Base-by-base conservation (phyloP, 2,888 invertebrate genomes). In the Pseudococcus jackbeardsleyi region DNA sequence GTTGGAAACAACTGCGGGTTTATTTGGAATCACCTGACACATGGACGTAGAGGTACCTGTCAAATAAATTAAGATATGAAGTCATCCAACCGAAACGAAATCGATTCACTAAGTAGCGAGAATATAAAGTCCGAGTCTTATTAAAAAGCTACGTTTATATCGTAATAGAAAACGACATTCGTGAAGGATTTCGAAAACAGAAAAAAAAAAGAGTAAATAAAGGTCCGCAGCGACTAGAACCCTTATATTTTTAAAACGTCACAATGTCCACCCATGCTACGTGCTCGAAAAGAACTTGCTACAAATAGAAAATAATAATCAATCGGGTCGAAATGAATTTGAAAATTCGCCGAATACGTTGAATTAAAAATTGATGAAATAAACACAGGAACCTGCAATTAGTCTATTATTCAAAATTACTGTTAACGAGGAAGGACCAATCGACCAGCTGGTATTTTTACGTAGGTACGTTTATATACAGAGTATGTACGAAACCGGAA, bases 71-170 rank as follows among this genome's bases (percentile, higher is more conserved):
- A 86, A 86, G 86, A 86, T 22, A 46, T 68, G 64, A 68, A 68
- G 68, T 86, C 39, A 86, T 64, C 86, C 86, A 86, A 86, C 86
- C 64, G 86, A 68, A 86, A 86, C 86, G 39, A 86, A 86, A 86
- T 86, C 86, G 86, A 86, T 86, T 86, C 86, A 19, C 86, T 68
- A 68, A 68, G 12, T 68, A 68, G 68, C 12, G 54, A 68, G 26
- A 68, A 68, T 68, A 84, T 11, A 0, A n/a, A 54, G 54, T 54
- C 54, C n/a, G 15, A n/a, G n/a, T 54, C n/a, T 54, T 15, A 54
- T 54, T 54, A 54, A 15, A 54, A 54, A 54, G 11, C 11, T 50
- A 50, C 54, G 54, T 54, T 54, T 54, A 50, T 50, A 54, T 54
- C 46, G 42, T 42, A n/a, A 42, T n/a, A 19, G 68, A 68, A 22